A percentile compares a stretch with the other conserved stretches of the same genome.
phyloP scores from a whole-genome alignment of 2,113 vertebrate species.

The Xyrauchen texanus region DNA sequence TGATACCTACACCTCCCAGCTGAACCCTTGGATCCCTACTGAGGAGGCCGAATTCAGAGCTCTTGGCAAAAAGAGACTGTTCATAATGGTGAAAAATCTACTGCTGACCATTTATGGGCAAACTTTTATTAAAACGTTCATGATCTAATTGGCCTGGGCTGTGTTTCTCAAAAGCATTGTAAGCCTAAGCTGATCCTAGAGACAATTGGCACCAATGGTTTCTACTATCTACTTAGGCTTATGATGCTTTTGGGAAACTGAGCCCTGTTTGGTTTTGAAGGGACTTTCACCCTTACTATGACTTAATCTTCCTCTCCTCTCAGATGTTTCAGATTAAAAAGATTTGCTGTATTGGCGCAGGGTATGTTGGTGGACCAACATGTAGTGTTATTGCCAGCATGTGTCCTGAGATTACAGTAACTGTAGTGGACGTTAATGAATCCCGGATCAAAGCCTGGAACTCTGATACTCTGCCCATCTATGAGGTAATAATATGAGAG shows the following conservation, averaged over 20 bases:
- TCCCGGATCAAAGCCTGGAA: conserved; percentile 97
- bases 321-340: conserved; percentile 94
- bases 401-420: conserved; percentile 91
- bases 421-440: conserved; percentile 90
- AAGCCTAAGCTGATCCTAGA: no score
- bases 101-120: no score
- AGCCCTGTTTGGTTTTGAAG: background rate
- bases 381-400: conserved; percentile 96
- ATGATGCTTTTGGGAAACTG: background rate
- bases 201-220: no score
- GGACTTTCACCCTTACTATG: background rate
- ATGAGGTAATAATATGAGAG: conserved; percentile 82
- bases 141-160: no score
- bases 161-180: no score
- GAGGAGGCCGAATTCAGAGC: no score
- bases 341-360: conserved; percentile 97
- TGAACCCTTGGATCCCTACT: no score
- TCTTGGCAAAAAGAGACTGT: no score
- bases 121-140: no score
- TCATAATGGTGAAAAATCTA: no score
- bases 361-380: conserved; percentile 95
- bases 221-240: background rate
- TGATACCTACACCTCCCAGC: no score
- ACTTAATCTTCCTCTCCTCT: background rate
- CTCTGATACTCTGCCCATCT: conserved; percentile 92